These are phyloP conservation scores for Altica lythri DNA, from an alignment of 2,888 invertebrate species.

Conservation along the genomic window DNA sequence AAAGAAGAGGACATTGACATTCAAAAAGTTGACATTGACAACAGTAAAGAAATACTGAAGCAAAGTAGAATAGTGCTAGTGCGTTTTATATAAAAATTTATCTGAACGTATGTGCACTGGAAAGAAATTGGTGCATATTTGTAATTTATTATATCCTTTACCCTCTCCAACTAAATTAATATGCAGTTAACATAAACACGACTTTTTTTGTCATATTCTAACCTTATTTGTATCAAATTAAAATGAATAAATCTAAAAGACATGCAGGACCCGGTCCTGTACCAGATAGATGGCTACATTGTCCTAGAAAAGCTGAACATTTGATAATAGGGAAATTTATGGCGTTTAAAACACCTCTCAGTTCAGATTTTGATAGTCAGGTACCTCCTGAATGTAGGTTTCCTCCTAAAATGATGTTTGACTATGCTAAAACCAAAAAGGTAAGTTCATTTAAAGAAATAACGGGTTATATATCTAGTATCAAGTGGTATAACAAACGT, in stretches of 20 bases:
- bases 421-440: constrained; percentile 75
- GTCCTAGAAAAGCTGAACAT: constrained; percentile 78
- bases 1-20: no score
- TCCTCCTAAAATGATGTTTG: constrained; percentile 85
- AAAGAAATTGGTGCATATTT: no score
- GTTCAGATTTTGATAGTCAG: constrained; percentile 77
- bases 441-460: constrained; percentile 59
- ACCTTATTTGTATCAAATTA: no score
- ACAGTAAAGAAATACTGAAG: no score
- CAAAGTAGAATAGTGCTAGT: no score
- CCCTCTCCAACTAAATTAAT: not conserved
- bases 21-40: no score
- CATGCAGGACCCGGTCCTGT: constrained; percentile 71
- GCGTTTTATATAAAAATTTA: no score
- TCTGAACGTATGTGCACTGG: no score
- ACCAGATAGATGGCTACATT: constrained; percentile 85
- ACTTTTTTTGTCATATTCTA: no score
- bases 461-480: no score
- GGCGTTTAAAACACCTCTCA: constrained; percentile 94
- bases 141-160: not conserved
- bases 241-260: constrained; percentile 46
- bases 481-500: no score
- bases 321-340: constrained; percentile 84
- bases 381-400: constrained; percentile 85
- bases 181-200: constrained; percentile 1